These are phyloP conservation scores for Syrista parreyssii DNA, from an alignment of 2,888 invertebrate species.

Conservation along the genomic window DNA sequence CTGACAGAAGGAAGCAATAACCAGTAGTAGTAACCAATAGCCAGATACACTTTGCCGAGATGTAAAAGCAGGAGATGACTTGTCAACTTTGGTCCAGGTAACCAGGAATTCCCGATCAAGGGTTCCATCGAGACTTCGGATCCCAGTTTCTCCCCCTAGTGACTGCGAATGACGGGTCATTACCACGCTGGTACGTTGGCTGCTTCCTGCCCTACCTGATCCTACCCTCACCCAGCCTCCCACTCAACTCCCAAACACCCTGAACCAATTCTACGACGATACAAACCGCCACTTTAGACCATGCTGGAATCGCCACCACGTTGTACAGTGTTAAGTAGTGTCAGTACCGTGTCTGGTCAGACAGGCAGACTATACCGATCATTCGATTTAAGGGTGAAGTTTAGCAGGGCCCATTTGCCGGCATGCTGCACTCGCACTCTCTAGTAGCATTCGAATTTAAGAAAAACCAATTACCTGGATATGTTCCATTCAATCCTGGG, in stretches of 20 bases:
- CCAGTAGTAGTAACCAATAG: not conserved
- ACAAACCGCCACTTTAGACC: not conserved
- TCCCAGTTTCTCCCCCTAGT: constrained; percentile 21
- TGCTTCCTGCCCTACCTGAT: constrained; percentile 30
- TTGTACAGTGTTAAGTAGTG: not conserved
- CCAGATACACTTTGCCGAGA: constrained; percentile 18
- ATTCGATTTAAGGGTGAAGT: not conserved
- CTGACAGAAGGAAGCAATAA: not conserved
- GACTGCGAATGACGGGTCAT: constrained; percentile 53
- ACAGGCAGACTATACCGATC: not conserved
- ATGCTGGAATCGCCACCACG: not conserved
- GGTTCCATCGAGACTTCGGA: not conserved
- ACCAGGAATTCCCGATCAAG: not conserved
- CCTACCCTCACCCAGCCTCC: not conserved
- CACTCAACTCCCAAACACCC: not conserved
- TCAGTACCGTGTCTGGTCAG: not conserved
- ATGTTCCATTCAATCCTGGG: not conserved
- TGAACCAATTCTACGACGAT: not conserved
- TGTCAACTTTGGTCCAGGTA: constrained; percentile 21
- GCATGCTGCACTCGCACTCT: not conserved
- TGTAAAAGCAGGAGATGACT: constrained; percentile 4
- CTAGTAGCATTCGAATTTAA: not conserved
- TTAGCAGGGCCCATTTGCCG: not conserved
- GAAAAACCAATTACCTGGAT: not conserved
- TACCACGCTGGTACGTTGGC: constrained; percentile 43